Percentiles rank a stretch among this genome's conserved stretches.
Conservation (phyloP, 2,888 invertebrate species). For the Metallyticus violacea region DNA sequence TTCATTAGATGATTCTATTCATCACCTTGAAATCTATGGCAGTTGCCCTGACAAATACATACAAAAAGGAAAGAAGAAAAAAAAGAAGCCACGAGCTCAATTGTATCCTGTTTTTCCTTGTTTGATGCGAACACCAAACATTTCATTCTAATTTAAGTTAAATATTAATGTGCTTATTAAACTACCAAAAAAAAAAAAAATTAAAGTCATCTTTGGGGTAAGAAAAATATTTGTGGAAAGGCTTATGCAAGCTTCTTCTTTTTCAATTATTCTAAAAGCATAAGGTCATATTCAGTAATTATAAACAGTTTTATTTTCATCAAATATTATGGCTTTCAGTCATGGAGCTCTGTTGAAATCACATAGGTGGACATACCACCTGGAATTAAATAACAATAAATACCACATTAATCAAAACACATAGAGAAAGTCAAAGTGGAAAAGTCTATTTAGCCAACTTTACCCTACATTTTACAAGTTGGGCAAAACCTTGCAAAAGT, state of each 20-base stretch:
- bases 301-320: constrained; percentile 24
- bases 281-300: constrained; percentile 4
- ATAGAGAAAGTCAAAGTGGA: constrained; percentile 16
- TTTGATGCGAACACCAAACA: too few relatives aligned
- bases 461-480: constrained; percentile 27
- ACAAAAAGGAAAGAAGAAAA: too few relatives aligned
- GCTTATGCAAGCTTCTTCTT: background rate
- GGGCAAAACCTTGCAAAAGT: constrained; percentile 20
- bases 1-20: too few relatives aligned
- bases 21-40: too few relatives aligned
- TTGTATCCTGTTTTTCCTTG: too few relatives aligned
- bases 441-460: constrained; percentile 20
- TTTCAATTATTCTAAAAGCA: background rate
- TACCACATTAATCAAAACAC: constrained; percentile 26
- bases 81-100: too few relatives aligned
- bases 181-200: too few relatives aligned
- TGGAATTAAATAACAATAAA: constrained; percentile 22
- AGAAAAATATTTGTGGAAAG: background rate
- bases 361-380: constrained; percentile 21
- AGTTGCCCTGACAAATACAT: too few relatives aligned
- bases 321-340: constrained; percentile 28
- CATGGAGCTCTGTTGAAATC: constrained; percentile 22
- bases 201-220: too few relatives aligned
- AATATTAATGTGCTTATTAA: too few relatives aligned
- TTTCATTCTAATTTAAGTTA: too few relatives aligned